These are phyloP conservation scores for Arenaria interpres DNA, from an alignment of 2,113 vertebrate species.

Conservation along the genomic window DNA sequence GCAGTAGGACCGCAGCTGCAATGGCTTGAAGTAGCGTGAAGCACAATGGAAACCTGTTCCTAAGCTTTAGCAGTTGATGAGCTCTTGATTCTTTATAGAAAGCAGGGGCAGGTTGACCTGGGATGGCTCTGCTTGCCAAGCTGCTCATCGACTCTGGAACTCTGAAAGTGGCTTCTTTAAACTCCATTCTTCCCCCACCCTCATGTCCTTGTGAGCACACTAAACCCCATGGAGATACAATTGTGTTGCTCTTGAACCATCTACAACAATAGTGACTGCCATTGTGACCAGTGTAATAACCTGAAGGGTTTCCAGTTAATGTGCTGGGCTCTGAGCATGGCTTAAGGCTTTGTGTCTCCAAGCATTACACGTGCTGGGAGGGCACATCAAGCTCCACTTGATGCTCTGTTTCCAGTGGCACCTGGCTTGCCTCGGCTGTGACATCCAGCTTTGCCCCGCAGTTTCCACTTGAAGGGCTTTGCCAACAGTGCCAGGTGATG, in stretches of 20 bases:
- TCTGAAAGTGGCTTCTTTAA: not conserved
- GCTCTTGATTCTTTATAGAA: not conserved
- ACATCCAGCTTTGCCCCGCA: not conserved
- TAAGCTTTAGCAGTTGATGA: not conserved
- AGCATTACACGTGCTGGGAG: not conserved
- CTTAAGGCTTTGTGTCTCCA: not conserved
- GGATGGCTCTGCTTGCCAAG: not conserved
- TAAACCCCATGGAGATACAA: not conserved
- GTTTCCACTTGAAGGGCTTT: not conserved
- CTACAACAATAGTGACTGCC: not conserved
- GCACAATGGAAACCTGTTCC: not conserved
- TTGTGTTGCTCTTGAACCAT: not conserved
- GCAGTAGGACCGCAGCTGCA: not conserved
- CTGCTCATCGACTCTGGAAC: not conserved
- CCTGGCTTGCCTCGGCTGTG: not conserved
- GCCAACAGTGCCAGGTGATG: not conserved
- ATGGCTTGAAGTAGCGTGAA: not conserved
- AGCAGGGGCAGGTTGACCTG: not conserved
- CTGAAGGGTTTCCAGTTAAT: not conserved
- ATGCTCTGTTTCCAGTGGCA: not conserved
- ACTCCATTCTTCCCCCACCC: not conserved
- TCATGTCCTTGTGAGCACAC: not conserved
- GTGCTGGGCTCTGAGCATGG: not conserved
- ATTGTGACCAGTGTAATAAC: not conserved
- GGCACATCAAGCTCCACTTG: not conserved